Evolutionary conservation across 2,113 vertebrate genomes (phyloP), one percentile per base, ranked within the genome.

Genomic region (Otocyon megalotis): DNA sequence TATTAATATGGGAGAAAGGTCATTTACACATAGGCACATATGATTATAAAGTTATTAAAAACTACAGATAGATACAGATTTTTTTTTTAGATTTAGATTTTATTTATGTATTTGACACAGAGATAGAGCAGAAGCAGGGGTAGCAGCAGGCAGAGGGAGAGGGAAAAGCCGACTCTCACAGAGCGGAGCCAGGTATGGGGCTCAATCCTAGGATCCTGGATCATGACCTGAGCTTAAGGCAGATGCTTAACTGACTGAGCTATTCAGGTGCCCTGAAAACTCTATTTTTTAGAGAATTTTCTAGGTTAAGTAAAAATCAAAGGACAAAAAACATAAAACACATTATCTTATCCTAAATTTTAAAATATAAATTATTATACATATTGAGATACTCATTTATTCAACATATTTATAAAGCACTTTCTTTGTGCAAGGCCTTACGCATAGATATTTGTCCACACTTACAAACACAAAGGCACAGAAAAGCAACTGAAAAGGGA

Each of bases 401-500:
- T 84, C 56, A 84, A 74, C 32, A 30, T 50, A 80, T 67, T 71
- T 89, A 86, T 84, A 89, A 54, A 87, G 65, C 48, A 60, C 3
- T 60, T 93, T 72, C 26, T 86, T 32, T 69, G 20, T 74, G 58
- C 12, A 14, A 74, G 54, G 24, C 37, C 43, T 20, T 37, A 28
- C 20, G 30, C 11, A 62, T 26, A 43, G 28, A 22, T 74, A 19
- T 48, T 2, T 69, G 22, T 8, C 17, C 35, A 88, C 11, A 83
- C 22, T 50, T 8, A 30, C 14, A 93, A 37, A 86, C n/a, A 22
- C 14, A 6, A 8, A 80, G 2, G 0, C 2, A 13, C 0, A 77
- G 67, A 60, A 88, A 96, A 93, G 50, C 30, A 83, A 92, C 1
- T 53, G 5, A 62, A 85, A 94, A 71, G 16, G 88, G 81, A 84